Evolutionary conservation across 2,113 vertebrate species (phyloP).

Genomic region (Indri indri): DNA sequence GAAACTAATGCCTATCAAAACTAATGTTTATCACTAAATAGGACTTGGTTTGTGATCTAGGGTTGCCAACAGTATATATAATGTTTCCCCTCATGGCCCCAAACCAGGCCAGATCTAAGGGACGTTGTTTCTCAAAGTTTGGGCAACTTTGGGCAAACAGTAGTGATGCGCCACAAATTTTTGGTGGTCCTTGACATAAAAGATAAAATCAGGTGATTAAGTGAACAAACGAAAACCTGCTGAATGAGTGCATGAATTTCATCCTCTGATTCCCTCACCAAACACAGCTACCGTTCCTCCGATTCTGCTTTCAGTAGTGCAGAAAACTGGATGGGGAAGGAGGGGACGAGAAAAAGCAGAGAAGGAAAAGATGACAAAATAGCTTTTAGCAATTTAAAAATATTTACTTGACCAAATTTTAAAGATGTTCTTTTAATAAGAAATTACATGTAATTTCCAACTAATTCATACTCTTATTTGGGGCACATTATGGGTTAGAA

Average conservation of each 20-base stretch:
- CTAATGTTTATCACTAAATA: background rate
- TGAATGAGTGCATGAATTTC: background rate
- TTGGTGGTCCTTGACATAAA: background rate
- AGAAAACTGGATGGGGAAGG: too few relatives aligned
- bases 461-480: background rate
- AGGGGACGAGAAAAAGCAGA: background rate
- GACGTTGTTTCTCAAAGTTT: slow-evolving; percentile 8
- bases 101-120: background rate
- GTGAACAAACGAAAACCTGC: background rate
- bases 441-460: slow-evolving; percentile 21
- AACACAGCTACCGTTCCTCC: background rate
- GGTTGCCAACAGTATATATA: background rate
- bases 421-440: background rate
- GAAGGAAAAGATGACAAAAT: background rate
- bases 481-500: background rate
- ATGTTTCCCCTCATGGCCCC: background rate
- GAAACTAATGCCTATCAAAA: background rate
- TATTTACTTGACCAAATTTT: background rate
- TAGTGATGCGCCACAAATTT: background rate
- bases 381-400: slow-evolving; percentile 23
- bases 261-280: background rate
- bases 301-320: background rate
- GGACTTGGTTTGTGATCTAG: background rate
- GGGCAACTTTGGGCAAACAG: background rate
- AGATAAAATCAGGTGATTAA: background rate